Percentiles rank a stretch among this genome's conserved stretches.
phyloP scores from a whole-genome alignment of 2,113 vertebrate species.

The Aspiorhynchus laticeps region DNA sequence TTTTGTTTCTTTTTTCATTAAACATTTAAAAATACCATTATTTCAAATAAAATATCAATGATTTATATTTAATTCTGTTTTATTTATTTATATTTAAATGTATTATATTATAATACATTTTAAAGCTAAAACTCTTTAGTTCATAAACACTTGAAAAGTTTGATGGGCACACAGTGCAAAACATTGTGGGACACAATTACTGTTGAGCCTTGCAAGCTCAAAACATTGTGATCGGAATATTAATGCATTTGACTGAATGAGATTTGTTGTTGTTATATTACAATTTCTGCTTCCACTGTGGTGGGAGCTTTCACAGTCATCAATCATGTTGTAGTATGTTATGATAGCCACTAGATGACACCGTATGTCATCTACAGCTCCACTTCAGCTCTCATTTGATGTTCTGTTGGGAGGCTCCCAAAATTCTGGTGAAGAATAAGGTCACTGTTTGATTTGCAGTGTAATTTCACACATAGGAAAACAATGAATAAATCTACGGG shows the following conservation, averaged over 20 bases:
- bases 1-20: too few species aligned
- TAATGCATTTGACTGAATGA: background rate
- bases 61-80: background rate
- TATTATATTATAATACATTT: background rate
- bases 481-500: constrained; percentile 17
- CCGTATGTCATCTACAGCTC: constrained; percentile 15
- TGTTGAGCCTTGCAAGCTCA: background rate
- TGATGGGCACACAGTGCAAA: background rate
- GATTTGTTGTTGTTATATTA: constrained; percentile 8
- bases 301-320: background rate
- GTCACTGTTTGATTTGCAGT: background rate
- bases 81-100: background rate
- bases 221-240: background rate
- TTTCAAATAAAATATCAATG: too few species aligned
- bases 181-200: background rate
- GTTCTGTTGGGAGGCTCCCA: constrained; percentile 7
- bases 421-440: constrained; percentile 21
- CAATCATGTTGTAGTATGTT: constrained; percentile 18
- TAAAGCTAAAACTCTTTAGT: background rate
- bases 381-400: background rate
- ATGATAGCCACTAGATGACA: constrained; percentile 47
- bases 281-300: background rate
- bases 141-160: background rate
- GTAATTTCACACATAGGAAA: constrained; percentile 1
- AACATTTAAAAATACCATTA: too few species aligned